Evolutionary conservation across 2,888 invertebrate genomes (phyloP).

Genomic region (Norana najaformis): DNA sequence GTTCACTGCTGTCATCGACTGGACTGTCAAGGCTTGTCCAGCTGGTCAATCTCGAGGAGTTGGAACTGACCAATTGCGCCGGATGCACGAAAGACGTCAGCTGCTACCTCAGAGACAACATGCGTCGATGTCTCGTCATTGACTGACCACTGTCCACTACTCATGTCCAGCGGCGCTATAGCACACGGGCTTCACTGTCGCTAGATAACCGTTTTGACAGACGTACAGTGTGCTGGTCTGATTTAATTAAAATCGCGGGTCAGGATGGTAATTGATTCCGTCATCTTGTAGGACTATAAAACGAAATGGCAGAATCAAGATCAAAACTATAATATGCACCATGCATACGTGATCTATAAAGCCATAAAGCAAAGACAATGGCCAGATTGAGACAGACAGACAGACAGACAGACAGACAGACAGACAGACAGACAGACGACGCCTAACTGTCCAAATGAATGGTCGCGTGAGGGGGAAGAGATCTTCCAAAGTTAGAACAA

Average conservation of each 20-base stretch:
- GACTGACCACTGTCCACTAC: constrained; percentile 24
- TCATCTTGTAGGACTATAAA: no score
- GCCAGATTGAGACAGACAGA: no score
- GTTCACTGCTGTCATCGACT: constrained; percentile 84
- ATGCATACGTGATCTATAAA: no score
- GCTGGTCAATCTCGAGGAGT: constrained; percentile 82
- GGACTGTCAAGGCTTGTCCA: constrained; percentile 88
- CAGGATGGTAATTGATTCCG: no score
- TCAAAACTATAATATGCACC: no score
- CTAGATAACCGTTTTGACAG: not conserved
- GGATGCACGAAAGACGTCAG: constrained; percentile 69
- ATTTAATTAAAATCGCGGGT: not conserved
- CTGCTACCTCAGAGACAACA: constrained; percentile 84
- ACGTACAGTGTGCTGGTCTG: not conserved
- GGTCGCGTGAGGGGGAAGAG: not conserved
- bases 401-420: no score
- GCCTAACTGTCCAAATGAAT: not conserved
- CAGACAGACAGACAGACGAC: not conserved
- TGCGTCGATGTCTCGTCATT: constrained; percentile 72
- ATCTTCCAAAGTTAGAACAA: not conserved
- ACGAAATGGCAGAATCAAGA: no score
- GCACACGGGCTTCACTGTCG: not conserved
- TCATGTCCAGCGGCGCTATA: not conserved
- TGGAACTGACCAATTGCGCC: constrained; percentile 92
- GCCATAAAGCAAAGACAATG: no score